Base-by-base conservation (phyloP, 2,888 invertebrate species). In the Pelosia muscerda region DNA sequence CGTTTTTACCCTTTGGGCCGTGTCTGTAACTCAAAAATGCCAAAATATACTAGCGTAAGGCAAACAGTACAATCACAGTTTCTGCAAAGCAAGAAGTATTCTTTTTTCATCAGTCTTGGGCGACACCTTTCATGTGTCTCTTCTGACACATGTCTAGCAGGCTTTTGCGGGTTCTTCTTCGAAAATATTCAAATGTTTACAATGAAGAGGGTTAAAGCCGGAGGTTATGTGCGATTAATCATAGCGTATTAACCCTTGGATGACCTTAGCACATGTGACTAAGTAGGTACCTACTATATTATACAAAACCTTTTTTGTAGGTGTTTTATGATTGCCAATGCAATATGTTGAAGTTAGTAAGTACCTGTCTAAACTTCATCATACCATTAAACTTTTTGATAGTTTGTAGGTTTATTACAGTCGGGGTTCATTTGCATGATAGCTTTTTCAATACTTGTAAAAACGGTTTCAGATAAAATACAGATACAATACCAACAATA, bases 201-300 rank as follows among this genome's bases (percentile, higher is more conserved):
- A 74, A 77, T 76, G 77, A 74, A 74, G 75, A 76, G 77, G 78
- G 81, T 84, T 80, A 65, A 73, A 68, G 49, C 68, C 63, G 64
- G 71, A 73, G 83, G 84, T 73, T 75, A 71, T 65, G 68, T 60
- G 68, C 79, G 82, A 84, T 86, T 86, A 85, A 86, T 86, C 86
- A 84, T 78, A 66, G 71, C 73, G 79, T 72, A 81, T 86, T 84
- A 84, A 84, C 78, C 81, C 81, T 73, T 78, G 73, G 77, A 77
- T 76, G 71, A 72, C 72, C 73, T 77, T 72, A 79, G 71, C 72
- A 67, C 74, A 62, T 63, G 72, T 74, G 82, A 81, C 74, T 74
- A 75, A 66, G 67, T 74, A 75, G 65, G 67, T 69, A 73, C 71
- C 72, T 80, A 71, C 68, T 76, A 76, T 57, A 31, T 26, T 31